These are phyloP conservation scores for Physeter macrocephalus DNA, from an alignment of 2,113 vertebrate genomes.

Conservation along the genomic window DNA sequence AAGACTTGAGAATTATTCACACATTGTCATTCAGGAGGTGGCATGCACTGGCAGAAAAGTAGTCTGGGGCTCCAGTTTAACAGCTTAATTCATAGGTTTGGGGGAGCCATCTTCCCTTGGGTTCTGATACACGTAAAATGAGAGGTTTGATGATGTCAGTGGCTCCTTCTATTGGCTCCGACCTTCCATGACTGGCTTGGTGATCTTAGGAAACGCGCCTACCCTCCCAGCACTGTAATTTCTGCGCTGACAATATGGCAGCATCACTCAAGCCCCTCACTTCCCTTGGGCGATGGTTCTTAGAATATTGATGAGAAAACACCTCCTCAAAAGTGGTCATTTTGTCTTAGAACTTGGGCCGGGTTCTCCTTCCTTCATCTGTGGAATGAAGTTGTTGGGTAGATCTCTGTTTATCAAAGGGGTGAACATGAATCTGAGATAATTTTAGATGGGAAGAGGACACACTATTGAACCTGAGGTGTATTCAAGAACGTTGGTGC, in stretches of 20 bases:
- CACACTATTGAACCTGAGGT: background rate
- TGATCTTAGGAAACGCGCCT: accelerated
- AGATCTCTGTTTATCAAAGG: background rate
- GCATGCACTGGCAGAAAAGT: background rate
- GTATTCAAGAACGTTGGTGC: background rate
- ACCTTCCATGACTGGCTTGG: background rate
- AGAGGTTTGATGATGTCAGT: background rate
- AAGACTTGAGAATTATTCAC: background rate
- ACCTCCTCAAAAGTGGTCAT: too few species aligned
- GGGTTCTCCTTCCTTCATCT: background rate
- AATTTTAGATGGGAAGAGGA: background rate
- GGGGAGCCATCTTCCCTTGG: background rate
- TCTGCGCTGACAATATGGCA: background rate
- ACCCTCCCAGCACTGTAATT: background rate
- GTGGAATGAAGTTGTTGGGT: background rate
- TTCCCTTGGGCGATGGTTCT: background rate
- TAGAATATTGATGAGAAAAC: background rate
- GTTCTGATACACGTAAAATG: background rate
- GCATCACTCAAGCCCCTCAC: accelerated
- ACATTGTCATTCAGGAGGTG: accelerated
- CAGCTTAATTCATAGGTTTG: background rate
- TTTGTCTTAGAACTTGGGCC: background rate
- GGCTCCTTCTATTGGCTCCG: background rate
- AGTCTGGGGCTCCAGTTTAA: background rate
- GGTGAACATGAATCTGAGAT: too few species aligned